phyloP scores from a whole-genome alignment of 2,797 vertebrate species.

The Enteromius viviparus region DNA sequence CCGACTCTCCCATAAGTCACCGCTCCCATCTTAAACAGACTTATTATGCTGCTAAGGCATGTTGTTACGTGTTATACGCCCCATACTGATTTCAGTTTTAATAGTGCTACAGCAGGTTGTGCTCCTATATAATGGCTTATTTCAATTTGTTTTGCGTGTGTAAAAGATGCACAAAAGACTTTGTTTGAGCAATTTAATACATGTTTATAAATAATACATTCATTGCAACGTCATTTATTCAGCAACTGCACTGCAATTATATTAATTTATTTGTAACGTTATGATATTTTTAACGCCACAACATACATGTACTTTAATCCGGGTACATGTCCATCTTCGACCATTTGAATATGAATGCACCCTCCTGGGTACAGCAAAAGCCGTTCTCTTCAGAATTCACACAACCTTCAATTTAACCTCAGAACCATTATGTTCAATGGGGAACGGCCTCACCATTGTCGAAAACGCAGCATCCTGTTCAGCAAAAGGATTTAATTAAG shows the following conservation, averaged over 20 bases:
- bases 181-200: not conserved
- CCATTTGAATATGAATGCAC: constrained; percentile 77
- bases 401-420: constrained; percentile 84
- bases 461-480: constrained; percentile 76
- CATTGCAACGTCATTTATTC: not conserved
- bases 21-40: constrained; percentile 67
- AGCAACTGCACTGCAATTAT: not conserved
- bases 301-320: constrained; percentile 24
- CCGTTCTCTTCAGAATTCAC: constrained; percentile 70
- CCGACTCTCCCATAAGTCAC: constrained; percentile 78
- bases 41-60: constrained; percentile 70
- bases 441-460: constrained; percentile 79
- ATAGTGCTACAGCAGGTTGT: constrained; percentile 11
- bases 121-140: constrained; percentile 18
- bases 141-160: not conserved
- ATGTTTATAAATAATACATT: not conserved
- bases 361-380: constrained; percentile 70
- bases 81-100: constrained; percentile 34
- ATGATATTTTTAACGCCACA: not conserved
- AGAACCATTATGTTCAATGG: constrained; percentile 76
- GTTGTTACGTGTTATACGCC: constrained; percentile 64
- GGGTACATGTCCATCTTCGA: constrained; percentile 56
- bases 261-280: not conserved
- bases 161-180: not conserved
- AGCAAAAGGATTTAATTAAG: constrained; percentile 83